Conservation (phyloP, 2,113 vertebrate species). For the Microcebus lehilahytsara region DNA sequence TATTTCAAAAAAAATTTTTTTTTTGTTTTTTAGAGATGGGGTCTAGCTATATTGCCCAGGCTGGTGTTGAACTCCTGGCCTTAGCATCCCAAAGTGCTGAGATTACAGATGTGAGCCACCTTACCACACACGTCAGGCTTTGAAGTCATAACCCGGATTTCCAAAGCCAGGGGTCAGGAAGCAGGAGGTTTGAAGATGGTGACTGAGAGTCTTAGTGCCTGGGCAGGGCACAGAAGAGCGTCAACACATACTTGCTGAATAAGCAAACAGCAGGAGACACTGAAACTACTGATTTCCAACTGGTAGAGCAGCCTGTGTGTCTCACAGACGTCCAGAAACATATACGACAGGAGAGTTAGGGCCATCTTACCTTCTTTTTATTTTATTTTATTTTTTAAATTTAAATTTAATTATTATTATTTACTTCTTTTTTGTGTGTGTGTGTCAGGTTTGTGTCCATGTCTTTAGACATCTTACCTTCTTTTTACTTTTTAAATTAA, state of each 20-base stretch:
- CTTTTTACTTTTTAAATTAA: background rate
- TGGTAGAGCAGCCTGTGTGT: background rate
- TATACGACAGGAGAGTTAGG: background rate
- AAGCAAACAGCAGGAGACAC: background rate
- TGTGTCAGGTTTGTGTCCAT: no score
- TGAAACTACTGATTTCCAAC: background rate
- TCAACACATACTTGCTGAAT: background rate
- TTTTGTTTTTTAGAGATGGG: no score
- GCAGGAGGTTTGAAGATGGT: background rate
- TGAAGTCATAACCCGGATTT: constrained; percentile 29
- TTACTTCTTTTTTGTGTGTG: no score
- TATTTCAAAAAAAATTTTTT: no score
- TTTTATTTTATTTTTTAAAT: no score
- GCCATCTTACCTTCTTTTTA: background rate
- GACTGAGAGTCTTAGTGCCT: background rate
- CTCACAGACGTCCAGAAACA: background rate
- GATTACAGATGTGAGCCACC: no score
- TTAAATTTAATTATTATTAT: no score
- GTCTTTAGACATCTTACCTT: background rate
- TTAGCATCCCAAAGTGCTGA: no score
- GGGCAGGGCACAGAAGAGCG: background rate
- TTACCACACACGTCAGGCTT: background rate
- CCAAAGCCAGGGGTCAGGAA: constrained; percentile 10
- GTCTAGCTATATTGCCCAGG: no score
- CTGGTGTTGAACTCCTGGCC: no score